phyloP scores from a whole-genome alignment of 2,797 vertebrate genomes.

The Neosalanx taihuensis region DNA sequence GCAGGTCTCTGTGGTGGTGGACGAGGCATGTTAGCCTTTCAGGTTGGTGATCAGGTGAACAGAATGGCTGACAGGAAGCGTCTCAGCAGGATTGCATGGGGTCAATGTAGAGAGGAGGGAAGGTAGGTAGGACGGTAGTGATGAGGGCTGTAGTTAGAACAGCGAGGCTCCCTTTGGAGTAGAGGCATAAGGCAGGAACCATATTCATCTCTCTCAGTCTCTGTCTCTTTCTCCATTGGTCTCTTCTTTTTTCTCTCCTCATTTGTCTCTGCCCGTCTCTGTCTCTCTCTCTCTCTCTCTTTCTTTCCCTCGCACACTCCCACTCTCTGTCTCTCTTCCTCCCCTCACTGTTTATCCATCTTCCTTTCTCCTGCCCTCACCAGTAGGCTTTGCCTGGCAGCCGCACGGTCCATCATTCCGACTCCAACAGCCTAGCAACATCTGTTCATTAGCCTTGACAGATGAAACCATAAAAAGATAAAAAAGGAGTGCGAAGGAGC shows the following conservation, averaged over 20 bases:
- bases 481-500: constrained; percentile 46
- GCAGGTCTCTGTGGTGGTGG: constrained; percentile 45
- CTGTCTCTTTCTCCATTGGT: constrained; percentile 30
- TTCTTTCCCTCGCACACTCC: constrained; percentile 32
- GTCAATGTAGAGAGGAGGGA: constrained; percentile 31
- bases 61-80: constrained; percentile 66
- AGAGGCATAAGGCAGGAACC: not conserved
- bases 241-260: not conserved
- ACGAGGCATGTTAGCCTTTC: constrained; percentile 59
- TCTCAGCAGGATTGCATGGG: constrained; percentile 37
- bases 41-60: constrained; percentile 67
- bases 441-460: constrained; percentile 81
- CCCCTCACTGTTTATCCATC: not conserved
- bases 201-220: constrained; percentile 47
- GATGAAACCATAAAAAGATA: constrained; percentile 53
- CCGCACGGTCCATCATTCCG: constrained; percentile 71
- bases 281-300: constrained; percentile 51
- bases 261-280: not conserved
- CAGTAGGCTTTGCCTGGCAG: constrained; percentile 69
- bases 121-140: not conserved
- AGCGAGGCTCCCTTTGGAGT: too few relatives aligned
- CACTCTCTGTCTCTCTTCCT: not conserved
- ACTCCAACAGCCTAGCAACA: constrained; percentile 76
- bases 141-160: not conserved
- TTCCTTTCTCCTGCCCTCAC: constrained; percentile 38